Percentiles rank a stretch among this genome's conserved stretches.
phyloP scores from a whole-genome alignment of 1,140 invertebrate genomes.

The Pectinophora gossypiella region DNA sequence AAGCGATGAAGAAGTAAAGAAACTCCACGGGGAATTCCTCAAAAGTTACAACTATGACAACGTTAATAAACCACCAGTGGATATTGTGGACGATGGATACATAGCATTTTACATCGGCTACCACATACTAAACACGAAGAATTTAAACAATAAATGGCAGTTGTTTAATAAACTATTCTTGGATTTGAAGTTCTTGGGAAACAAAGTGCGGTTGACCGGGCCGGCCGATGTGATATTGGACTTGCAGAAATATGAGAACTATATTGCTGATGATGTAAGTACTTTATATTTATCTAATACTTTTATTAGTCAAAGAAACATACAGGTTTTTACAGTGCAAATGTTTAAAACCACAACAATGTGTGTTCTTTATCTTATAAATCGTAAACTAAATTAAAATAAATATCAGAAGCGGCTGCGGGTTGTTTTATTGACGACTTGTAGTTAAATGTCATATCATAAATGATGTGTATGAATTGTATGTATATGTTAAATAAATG shows the following conservation, averaged over 20 bases:
- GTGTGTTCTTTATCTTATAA: no score
- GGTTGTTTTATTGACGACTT: no score
- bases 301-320: no score
- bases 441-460: no score
- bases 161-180: constrained; percentile 59
- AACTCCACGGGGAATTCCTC: constrained; percentile 47
- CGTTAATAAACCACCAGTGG: constrained; percentile 28
- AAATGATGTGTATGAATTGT: no score
- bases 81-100: constrained; percentile 60
- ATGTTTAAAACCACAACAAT: no score
- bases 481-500: no score
- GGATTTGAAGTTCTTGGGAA: constrained; percentile 63
- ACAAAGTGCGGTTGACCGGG: constrained; percentile 59
- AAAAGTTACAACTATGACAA: constrained; percentile 51
- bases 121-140: constrained; percentile 51
- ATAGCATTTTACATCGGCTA: constrained; percentile 64
- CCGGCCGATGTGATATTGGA: constrained; percentile 59
- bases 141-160: constrained; percentile 41
- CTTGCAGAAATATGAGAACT: constrained; percentile 52
- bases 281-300: no score
- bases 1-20: constrained; percentile 42
- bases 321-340: no score
- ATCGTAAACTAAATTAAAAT: no score
- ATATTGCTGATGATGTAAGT: constrained; percentile 56
- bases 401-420: no score